Evolutionary conservation across 2,888 invertebrate genomes (phyloP).

Genomic region (Agrenia bidenticulata): DNA sequence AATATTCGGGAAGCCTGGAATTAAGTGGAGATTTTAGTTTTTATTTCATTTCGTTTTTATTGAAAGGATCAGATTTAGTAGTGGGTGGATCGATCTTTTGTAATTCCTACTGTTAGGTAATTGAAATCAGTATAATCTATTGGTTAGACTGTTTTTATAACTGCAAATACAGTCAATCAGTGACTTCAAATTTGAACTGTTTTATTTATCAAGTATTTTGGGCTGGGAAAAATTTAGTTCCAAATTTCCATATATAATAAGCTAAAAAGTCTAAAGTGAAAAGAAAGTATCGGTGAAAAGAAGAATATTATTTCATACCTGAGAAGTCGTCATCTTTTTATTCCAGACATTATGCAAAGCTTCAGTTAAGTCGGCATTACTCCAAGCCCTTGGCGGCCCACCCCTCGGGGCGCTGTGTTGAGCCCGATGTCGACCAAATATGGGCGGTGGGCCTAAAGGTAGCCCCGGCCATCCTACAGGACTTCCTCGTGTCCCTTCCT

Average conservation of each 20-base stretch:
- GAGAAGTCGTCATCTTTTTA: constrained; percentile 88
- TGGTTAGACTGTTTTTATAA: no score
- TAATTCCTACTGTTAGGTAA: background rate
- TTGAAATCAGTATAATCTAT: no score
- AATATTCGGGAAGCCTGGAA: constrained; percentile 78
- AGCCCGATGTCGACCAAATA: constrained; percentile 70
- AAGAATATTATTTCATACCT: constrained; percentile 30
- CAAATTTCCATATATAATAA: no score
- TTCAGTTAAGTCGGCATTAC: constrained; percentile 85
- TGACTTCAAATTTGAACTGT: no score
- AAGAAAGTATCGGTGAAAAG: background rate
- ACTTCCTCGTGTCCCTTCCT: constrained; percentile 6
- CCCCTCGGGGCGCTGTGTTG: constrained; percentile 88
- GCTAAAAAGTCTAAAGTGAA: no score
- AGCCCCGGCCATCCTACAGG: constrained; percentile 38
- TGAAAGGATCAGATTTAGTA: background rate
- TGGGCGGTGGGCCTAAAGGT: constrained; percentile 43
- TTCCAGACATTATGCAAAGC: constrained; percentile 93
- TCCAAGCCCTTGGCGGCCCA: constrained; percentile 85
- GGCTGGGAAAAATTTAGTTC: no score
- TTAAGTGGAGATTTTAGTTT: no score
- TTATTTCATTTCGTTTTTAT: background rate
- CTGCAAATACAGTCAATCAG: no score
- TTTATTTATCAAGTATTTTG: no score
- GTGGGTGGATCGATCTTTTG: background rate